A percentile compares a stretch with the other conserved stretches of the same genome.
Conservation (phyloP, 1,140 invertebrate genomes). For the Acromyrmex charruanus region DNA sequence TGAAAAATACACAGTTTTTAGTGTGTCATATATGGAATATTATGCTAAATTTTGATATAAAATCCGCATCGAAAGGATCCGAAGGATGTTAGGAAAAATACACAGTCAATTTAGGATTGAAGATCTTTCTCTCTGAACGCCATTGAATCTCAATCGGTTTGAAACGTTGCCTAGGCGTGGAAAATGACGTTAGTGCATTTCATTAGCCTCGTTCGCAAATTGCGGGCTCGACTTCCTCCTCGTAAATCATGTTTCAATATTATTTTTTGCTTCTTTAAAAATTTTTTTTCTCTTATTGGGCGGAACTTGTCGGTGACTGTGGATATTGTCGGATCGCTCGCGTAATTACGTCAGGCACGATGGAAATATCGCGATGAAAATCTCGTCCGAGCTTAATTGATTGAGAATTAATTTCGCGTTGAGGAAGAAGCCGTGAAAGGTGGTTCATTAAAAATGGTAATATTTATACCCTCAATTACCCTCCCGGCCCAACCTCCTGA, state of each 20-base stretch:
- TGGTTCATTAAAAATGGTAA: constrained; percentile 73
- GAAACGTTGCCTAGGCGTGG: constrained; percentile 31
- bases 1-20: neutral
- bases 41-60: constrained; percentile 8
- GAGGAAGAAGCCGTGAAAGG: constrained; percentile 51
- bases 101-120: neutral
- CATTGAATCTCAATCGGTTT: constrained; percentile 32
- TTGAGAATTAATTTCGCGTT: constrained; percentile 48
- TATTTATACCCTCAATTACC: constrained; percentile 68
- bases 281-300: neutral
- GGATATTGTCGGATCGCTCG: constrained; percentile 59
- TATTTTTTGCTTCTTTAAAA: constrained; percentile 28
- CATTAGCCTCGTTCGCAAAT: constrained; percentile 58
- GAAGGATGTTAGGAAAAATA: neutral
- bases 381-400: constrained; percentile 69
- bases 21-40: neutral
- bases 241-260: constrained; percentile 60
- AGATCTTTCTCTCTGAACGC: neutral
- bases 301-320: constrained; percentile 33
- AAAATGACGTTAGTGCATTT: constrained; percentile 61
- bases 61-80: neutral
- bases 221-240: constrained; percentile 57
- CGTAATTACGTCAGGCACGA: constrained; percentile 69
- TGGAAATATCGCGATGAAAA: constrained; percentile 67
- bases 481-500: constrained; percentile 25